Evolutionary conservation across 2,113 vertebrate genomes (phyloP).

Genomic region (Anoplopoma fimbria): DNA sequence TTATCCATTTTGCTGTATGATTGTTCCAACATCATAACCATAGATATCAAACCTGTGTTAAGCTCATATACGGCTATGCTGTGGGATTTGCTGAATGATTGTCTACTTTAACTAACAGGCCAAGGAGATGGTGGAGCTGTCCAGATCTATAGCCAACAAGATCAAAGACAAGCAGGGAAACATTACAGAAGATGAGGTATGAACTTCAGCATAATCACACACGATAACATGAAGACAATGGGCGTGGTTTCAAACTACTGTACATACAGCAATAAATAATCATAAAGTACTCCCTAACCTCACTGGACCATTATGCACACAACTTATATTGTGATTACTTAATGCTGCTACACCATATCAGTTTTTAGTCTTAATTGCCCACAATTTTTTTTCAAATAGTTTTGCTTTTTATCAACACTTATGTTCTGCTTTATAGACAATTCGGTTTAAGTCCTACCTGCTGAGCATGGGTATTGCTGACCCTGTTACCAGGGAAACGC

Average conservation of each 20-base stretch:
- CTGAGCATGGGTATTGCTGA: slow-evolving; percentile 98
- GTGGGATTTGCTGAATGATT: neutral
- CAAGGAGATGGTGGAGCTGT: slow-evolving; percentile 99
- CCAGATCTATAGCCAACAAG: slow-evolving; percentile 96
- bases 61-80: neutral
- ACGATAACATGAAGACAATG: neutral
- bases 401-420: neutral
- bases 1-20: neutral
- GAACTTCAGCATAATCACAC: neutral
- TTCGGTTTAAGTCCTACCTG: slow-evolving; percentile 97
- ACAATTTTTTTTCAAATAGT: neutral
- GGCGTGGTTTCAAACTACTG: neutral
- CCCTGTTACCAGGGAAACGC: slow-evolving; percentile 95
- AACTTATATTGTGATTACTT: too few species aligned
- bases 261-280: neutral
- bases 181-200: slow-evolving; percentile 98
- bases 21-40: neutral
- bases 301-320: neutral
- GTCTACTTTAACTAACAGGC: slow-evolving; percentile 85
- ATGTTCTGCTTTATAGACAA: slow-evolving; percentile 85
- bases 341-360: too few species aligned
- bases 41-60: neutral
- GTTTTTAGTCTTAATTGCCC: neutral
- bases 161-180: slow-evolving; percentile 99
- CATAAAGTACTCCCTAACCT: neutral